Evolutionary conservation across 2,888 invertebrate genomes (phyloP).

Genomic region (Cistogaster globosa): DNA sequence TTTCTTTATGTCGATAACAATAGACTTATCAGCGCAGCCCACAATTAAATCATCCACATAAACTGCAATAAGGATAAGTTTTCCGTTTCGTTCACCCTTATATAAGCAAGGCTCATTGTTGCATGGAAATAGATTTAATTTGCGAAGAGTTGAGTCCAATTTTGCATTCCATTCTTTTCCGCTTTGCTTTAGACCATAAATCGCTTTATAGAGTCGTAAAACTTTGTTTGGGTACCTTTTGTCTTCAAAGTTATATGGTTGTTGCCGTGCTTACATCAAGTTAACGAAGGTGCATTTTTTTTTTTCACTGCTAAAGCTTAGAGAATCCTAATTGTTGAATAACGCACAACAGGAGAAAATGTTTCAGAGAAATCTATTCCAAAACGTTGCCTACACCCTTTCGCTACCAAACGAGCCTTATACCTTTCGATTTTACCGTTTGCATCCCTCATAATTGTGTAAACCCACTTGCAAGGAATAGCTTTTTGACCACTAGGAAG

Average conservation of each 20-base stretch:
- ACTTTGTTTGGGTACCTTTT: too few species aligned
- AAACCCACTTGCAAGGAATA: too few species aligned
- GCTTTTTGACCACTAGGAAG: too few species aligned
- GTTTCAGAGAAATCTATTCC: conserved; percentile 57
- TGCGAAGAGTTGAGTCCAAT: conserved; percentile 54
- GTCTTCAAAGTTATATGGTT: conserved; percentile 6
- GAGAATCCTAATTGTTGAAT: too few species aligned
- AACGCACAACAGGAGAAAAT: conserved; percentile 62
- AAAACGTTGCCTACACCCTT: too few species aligned
- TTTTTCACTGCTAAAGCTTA: too few species aligned
- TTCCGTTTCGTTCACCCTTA: conserved; percentile 28
- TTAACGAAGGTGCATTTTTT: conserved; percentile 62
- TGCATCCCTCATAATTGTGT: conserved; percentile 48
- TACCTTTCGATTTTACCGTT: conserved; percentile 64
- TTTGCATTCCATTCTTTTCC: conserved; percentile 68
- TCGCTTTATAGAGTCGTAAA: too few species aligned
- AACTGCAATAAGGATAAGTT: background rate
- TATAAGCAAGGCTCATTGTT: conserved; percentile 56
- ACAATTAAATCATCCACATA: background rate
- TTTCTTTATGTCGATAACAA: too few species aligned
- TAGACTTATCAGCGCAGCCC: background rate
- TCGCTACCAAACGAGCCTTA: conserved; percentile 57
- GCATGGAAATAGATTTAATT: conserved; percentile 56
- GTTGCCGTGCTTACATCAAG: conserved; percentile 66
- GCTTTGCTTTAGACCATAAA: conserved; percentile 70